Evolutionary conservation across 2,888 invertebrate species (phyloP), one percentile per base, ranked within the genome.

Genomic region (Prostheceraeus crozeri): DNA sequence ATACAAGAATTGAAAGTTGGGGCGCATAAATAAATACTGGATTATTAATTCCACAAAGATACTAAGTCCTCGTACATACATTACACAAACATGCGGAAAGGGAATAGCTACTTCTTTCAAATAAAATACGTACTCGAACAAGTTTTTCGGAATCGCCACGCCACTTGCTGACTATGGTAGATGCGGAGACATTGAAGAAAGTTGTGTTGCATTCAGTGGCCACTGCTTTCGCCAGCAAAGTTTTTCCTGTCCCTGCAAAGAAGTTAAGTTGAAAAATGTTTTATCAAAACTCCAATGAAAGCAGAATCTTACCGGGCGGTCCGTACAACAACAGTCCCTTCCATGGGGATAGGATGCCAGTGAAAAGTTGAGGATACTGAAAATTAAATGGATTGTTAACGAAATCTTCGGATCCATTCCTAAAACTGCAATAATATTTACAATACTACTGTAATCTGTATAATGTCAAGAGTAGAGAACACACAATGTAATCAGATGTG

Each of bases 71-170:
- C n/a, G n/a, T n/a, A n/a, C n/a, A n/a, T n/a, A n/a, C n/a, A n/a
- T n/a, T n/a, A n/a, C n/a, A n/a, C n/a, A n/a, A n/a, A n/a, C n/a
- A n/a, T n/a, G n/a, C n/a, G n/a, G n/a, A n/a, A n/a, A n/a, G n/a
- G n/a, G n/a, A n/a, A n/a, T n/a, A n/a, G n/a, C n/a, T n/a, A n/a
- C n/a, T n/a, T n/a, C 8, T 6, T 11, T 3, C 3, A 28, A 36
- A 1, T 33, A 25, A 33, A 35, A 8, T 33, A 62, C 74, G 71
- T 70, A 85, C 86, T 78, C 87, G 84, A 40, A 93, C 81, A 67
- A 89, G 84, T 77, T 90, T 91, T 78, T 93, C 93, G 0, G 90
- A 90, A 68, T 94, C 93, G 0, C 93, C 93, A 28, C 91, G 80
- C 91, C 91, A 93, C 76, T 94, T 94, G 69, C 87, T 89, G n/a